Percentiles rank a stretch among this genome's conserved stretches.
Evolutionary conservation across 2,797 vertebrate genomes (phyloP).

Genomic region (Strix occidentalis): DNA sequence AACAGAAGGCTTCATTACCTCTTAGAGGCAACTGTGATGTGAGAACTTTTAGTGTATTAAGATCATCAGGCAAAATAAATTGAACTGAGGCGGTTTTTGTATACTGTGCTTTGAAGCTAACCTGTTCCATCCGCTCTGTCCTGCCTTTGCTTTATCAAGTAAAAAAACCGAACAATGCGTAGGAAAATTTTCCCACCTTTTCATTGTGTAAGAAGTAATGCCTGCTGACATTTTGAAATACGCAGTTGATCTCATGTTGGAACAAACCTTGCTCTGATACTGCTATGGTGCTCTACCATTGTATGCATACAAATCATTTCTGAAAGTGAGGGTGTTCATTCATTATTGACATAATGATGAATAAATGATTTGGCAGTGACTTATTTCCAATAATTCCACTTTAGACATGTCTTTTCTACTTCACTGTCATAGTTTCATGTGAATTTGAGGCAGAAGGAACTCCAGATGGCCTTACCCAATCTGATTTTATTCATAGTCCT

Average conservation of each 20-base stretch:
- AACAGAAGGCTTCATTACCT: background rate
- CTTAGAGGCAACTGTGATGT: background rate
- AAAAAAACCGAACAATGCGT: background rate
- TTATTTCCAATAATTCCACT: background rate
- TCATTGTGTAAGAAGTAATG: background rate
- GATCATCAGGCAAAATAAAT: background rate
- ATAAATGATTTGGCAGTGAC: background rate
- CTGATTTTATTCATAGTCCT: constrained; percentile 20
- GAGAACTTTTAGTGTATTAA: background rate
- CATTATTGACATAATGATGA: background rate
- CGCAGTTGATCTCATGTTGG: background rate
- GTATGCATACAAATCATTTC: background rate
- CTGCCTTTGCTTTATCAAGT: background rate
- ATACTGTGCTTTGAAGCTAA: background rate
- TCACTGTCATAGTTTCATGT: background rate
- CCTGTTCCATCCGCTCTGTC: background rate
- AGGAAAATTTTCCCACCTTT: background rate
- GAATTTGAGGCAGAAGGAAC: constrained; percentile 36
- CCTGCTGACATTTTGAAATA: background rate
- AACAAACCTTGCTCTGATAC: background rate
- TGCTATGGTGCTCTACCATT: background rate
- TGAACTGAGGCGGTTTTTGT: background rate
- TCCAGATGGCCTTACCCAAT: constrained; percentile 29
- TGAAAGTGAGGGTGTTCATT: background rate
- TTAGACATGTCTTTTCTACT: background rate